Evolutionary conservation across 2,888 invertebrate species (phyloP).

Genomic region (Hybos culiciformis): DNA sequence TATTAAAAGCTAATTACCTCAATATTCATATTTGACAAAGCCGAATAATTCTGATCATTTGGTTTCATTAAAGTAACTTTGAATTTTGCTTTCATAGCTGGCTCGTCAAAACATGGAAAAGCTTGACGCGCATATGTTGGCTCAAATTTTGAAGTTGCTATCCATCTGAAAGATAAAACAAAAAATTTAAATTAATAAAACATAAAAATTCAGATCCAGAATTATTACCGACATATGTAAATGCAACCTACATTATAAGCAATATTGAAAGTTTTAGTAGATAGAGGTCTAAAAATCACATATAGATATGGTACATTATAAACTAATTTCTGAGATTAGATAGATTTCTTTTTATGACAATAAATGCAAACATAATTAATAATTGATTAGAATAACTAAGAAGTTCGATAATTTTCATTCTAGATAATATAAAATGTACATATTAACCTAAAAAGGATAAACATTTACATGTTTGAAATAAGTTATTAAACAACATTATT

Average conservation of each 20-base stretch:
- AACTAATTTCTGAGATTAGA: no score
- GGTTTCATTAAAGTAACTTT: slow-evolving; percentile 65
- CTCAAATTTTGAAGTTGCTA: slow-evolving; percentile 88
- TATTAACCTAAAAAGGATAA: no score
- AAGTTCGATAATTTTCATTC: no score
- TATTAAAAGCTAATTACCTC: slow-evolving; percentile 36
- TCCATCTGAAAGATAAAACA: slow-evolving; percentile 42
- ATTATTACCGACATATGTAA: neutral
- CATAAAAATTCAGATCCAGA: slow-evolving; percentile 6
- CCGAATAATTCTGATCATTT: slow-evolving; percentile 47
- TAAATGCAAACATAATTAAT: no score
- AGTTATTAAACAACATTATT: no score
- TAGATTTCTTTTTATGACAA: no score
- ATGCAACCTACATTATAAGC: neutral
- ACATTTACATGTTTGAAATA: no score
- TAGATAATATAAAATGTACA: no score
- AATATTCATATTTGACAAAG: slow-evolving; percentile 78
- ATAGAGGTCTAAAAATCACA: no score
- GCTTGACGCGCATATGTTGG: slow-evolving; percentile 86
- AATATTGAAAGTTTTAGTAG: neutral
- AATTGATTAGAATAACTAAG: no score
- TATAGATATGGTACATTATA: no score
- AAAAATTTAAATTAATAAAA: slow-evolving; percentile 9
- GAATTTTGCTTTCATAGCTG: slow-evolving; percentile 76
- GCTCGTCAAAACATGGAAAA: slow-evolving; percentile 94